phyloP scores from a whole-genome alignment of 92 coral and sea anemone genomes.

The Virgularia gustaviana region DNA sequence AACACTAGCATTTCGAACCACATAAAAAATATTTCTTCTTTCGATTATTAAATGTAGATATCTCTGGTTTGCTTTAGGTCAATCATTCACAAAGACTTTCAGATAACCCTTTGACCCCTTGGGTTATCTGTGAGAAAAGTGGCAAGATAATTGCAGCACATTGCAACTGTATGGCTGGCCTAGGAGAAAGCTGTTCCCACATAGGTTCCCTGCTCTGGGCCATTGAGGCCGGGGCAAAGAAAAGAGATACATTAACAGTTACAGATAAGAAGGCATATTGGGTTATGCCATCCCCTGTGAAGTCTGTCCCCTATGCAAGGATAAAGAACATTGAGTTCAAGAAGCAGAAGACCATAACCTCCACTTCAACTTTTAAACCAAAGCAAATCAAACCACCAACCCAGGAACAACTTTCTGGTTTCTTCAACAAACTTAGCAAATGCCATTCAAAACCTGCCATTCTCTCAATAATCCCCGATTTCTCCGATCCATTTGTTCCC shows the following conservation, averaged over 20 bases:
- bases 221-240: conserved; percentile 13
- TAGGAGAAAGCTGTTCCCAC: too few relatives aligned
- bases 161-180: too few relatives aligned
- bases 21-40: neutral
- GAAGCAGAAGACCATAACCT: conserved; percentile 19
- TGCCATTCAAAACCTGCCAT: conserved; percentile 8
- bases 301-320: conserved; percentile 9
- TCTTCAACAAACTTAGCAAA: conserved; percentile 28
- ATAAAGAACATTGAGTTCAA: neutral
- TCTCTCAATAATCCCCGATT: conserved; percentile 25
- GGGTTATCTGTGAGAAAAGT: too few relatives aligned
- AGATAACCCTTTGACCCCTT: conserved; percentile 27
- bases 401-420: conserved; percentile 29
- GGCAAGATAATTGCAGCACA: conserved; percentile 5
- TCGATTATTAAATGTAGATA: neutral
- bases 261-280: too few relatives aligned
- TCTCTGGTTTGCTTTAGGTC: conserved; percentile 13
- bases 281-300: too few relatives aligned
- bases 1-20: too few relatives aligned
- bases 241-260: conserved; percentile 45
- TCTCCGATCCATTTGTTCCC: conserved; percentile 16
- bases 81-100: conserved; percentile 19
- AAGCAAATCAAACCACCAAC: conserved; percentile 17
- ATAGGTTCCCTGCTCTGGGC: conserved; percentile 8
- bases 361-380: neutral